These are phyloP conservation scores for Camponotus floridanus DNA, from an alignment of 1,140 invertebrate species.

Conservation along the genomic window DNA sequence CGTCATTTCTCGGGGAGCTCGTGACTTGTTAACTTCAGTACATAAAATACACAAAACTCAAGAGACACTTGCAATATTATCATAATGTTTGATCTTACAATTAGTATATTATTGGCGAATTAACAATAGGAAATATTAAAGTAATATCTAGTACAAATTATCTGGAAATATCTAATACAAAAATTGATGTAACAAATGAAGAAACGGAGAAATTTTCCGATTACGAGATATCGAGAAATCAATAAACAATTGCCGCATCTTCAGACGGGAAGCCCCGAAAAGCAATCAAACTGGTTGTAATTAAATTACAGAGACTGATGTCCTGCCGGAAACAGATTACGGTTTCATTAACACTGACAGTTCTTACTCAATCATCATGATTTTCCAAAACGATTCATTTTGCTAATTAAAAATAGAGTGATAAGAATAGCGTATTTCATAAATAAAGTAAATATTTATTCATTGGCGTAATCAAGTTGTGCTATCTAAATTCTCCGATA, in stretches of 20 bases:
- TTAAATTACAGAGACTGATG: constrained; percentile 11
- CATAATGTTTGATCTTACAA: not conserved
- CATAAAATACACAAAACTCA: not conserved
- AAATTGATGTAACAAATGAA: not conserved
- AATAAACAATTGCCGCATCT: constrained; percentile 18
- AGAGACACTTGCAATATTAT: not conserved
- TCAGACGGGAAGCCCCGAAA: constrained; percentile 11
- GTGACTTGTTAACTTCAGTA: not conserved
- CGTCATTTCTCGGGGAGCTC: not conserved
- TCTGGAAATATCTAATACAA: not conserved
- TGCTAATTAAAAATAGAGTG: not conserved
- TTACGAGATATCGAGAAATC: constrained; percentile 21
- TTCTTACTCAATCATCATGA: constrained; percentile 10
- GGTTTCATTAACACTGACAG: constrained; percentile 13
- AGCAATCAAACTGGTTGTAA: constrained; percentile 38
- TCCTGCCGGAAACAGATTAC: constrained; percentile 24
- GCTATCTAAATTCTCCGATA: no score
- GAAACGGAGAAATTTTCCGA: not conserved
- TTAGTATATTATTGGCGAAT: not conserved
- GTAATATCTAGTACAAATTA: not conserved
- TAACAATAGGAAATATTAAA: constrained; percentile 14
- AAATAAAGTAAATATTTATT: not conserved
- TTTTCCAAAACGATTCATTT: not conserved
- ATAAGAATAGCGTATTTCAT: not conserved
- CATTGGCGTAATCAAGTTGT: not conserved